Evolutionary conservation across 2,113 vertebrate genomes (phyloP).

Genomic region (Nesogale talazaci): DNA sequence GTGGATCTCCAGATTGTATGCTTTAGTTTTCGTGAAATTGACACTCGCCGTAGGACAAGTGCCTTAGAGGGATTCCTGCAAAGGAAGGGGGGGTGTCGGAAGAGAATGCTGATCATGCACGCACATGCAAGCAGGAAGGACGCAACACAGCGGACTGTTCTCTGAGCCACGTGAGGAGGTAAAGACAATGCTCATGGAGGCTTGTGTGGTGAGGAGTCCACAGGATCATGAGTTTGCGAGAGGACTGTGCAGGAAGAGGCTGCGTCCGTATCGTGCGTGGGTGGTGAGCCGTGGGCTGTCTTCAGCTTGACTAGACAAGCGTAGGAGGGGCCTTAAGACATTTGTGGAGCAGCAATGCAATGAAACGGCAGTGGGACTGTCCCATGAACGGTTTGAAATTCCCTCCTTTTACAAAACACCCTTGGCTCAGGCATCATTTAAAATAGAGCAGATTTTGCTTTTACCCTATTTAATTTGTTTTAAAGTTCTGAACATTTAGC

Average conservation of each 20-base stretch:
- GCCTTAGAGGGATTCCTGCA: conserved; percentile 53
- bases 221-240: conserved; percentile 54
- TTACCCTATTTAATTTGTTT: not conserved
- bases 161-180: not conserved
- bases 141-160: conserved; percentile 11
- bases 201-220: conserved; percentile 47
- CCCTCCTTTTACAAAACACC: not conserved
- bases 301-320: conserved; percentile 37
- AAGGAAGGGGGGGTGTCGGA: conserved; percentile 8
- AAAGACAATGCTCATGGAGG: not conserved
- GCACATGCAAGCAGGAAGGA: conserved; percentile 37
- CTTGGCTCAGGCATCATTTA: conserved; percentile 23
- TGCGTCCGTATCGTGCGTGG: not conserved
- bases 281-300: not conserved
- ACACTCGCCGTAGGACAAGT: conserved; percentile 65
- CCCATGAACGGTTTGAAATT: too few relatives aligned
- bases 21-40: conserved; percentile 77
- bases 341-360: too few relatives aligned
- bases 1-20: conserved; percentile 76
- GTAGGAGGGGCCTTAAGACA: not conserved
- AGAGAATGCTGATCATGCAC: conserved; percentile 50
- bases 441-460: conserved; percentile 15
- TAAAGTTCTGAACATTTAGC: not conserved
- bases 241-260: conserved; percentile 30
- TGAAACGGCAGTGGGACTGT: too few relatives aligned